Base-by-base conservation (phyloP, 1,140 invertebrate genomes). In the Alviniconcha marisindica region DNA sequence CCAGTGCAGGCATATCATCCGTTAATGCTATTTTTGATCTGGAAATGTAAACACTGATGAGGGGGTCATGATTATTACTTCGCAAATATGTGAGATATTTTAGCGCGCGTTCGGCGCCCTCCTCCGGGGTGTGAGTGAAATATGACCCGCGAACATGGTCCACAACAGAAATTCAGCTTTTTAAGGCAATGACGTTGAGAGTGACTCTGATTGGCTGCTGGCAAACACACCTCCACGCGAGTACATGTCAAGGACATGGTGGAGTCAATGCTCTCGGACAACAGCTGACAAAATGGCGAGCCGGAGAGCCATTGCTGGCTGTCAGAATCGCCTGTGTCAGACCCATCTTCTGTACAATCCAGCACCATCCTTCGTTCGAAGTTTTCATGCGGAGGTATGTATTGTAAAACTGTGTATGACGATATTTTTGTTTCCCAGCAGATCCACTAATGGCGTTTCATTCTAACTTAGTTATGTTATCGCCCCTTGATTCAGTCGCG, bases 201-300 rank as follows among this genome's bases (percentile, higher is more conserved):
- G 31, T 10, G 21, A 31, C 24, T 48, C 0, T 74, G 83, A 84
- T 84, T 84, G 79, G 79, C 36, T 78, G 24, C 15, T 31, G 14
- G 15, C n/a, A 38, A 77, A 77, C 71, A 66, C 71, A 63, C 83
- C 79, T 44, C 74, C 54, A 24, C 40, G 12, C 74, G 48, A 36
- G 33, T 28, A 56, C 74, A 44, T 80, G 48, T 77, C 84, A 85
- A 85, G 84, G 84, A 77, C 63, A 77, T 78, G 78, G 54, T 24
- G n/a, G 56, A 21, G 33, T 21, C 56, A 21, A 24, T 14, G 0
- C 33, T 12, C 24, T 80, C 10, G 31, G 66, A 42, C 60, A 85
- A 82, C 84, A 85, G 84, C 84, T 85, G 84, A 82, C 84, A 82
- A 85, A 85, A 85, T 85, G 84, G 84, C 84, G 80, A 77, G 84